phyloP scores from a whole-genome alignment of 2,797 vertebrate species.

The Sebastes aleutianus region DNA sequence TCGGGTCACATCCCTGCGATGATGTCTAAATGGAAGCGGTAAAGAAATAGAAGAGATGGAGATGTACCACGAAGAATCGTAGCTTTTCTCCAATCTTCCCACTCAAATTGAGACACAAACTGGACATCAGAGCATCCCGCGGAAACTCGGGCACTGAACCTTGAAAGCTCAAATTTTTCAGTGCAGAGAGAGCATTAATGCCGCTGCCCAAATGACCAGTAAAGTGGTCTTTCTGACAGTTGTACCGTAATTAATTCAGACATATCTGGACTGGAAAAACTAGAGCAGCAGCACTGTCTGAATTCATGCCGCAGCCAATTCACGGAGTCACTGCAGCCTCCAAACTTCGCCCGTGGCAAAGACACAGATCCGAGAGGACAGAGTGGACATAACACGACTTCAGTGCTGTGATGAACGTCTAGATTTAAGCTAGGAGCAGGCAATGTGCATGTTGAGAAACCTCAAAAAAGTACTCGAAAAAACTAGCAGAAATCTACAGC shows the following conservation, averaged over 20 bases:
- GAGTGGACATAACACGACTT: slow-evolving; percentile 43
- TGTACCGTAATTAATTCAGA: slow-evolving; percentile 66
- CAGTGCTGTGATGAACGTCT: background rate
- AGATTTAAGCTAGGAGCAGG: slow-evolving; percentile 3
- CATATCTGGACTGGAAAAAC: slow-evolving; percentile 71
- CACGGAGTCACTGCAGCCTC: slow-evolving; percentile 41
- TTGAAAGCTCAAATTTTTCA: slow-evolving; percentile 59
- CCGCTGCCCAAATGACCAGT: slow-evolving; percentile 63
- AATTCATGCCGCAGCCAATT: slow-evolving; percentile 44
- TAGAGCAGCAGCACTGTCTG: slow-evolving; percentile 57
- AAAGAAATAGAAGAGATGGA: background rate
- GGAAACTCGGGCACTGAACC: slow-evolving; percentile 62
- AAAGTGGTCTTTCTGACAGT: slow-evolving; percentile 69
- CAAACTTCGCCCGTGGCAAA: slow-evolving; percentile 53
- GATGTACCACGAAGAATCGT: slow-evolving; percentile 26
- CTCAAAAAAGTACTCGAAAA: background rate
- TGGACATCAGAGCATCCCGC: slow-evolving; percentile 41
- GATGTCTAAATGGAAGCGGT: slow-evolving; percentile 46
- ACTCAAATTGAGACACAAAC: slow-evolving; percentile 68
- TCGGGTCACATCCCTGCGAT: slow-evolving; percentile 49
- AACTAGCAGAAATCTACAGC: background rate
- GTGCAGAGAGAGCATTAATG: slow-evolving; percentile 46
- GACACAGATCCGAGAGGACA: slow-evolving; percentile 60
- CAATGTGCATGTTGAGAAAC: background rate
- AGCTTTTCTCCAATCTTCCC: slow-evolving; percentile 44